phyloP scores from a whole-genome alignment of 2,888 invertebrate genomes.

The Lasioglossum villosulum region DNA sequence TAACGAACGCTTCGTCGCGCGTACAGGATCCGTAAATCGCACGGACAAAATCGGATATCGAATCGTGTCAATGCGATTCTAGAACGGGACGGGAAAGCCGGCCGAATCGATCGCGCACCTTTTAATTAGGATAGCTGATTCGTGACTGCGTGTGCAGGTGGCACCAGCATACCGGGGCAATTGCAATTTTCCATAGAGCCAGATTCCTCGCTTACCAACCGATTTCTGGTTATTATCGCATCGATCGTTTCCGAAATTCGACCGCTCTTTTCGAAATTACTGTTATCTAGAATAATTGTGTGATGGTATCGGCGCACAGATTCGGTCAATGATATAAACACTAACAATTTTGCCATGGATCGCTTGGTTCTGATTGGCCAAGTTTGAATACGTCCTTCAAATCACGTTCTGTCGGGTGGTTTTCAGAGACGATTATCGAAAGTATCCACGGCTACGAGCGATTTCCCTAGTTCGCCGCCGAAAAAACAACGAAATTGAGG shows the following conservation, averaged over 20 bases:
- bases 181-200: slow-evolving; percentile 41
- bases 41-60: neutral
- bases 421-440: neutral
- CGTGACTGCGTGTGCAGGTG: slow-evolving; percentile 31
- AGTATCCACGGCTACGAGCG: neutral
- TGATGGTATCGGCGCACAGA: no score
- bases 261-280: neutral
- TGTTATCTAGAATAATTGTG: no score
- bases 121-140: slow-evolving; percentile 37
- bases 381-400: no score
- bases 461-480: neutral
- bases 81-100: neutral
- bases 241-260: neutral
- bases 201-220: slow-evolving; percentile 39
- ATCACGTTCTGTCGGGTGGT: no score
- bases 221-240: neutral
- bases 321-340: no score
- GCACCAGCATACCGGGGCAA: slow-evolving; percentile 30
- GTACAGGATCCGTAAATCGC: neutral
- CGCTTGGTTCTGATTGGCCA: no score
- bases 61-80: neutral
- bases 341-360: no score
- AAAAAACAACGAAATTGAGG: neutral
- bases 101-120: slow-evolving; percentile 12
- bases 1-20: neutral